Evolutionary conservation across 2,888 invertebrate species (phyloP), one percentile per base, ranked within the genome.

Genomic region (Suillia variegata): DNA sequence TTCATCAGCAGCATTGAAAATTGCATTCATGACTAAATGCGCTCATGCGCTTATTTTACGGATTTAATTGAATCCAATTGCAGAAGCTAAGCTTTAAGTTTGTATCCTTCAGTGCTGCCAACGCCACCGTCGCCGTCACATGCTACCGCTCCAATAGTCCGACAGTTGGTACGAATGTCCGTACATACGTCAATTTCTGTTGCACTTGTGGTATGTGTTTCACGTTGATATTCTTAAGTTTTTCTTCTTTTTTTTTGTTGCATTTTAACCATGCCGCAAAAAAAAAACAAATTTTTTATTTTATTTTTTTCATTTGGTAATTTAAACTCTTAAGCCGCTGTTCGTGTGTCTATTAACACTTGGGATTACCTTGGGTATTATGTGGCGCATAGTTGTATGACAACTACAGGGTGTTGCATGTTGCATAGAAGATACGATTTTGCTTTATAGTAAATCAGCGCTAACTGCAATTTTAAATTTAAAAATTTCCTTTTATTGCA

Each of bases 321-420:
- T 38, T 38, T 13, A 38, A 38, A 38, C 38, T 38, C 15, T 38
- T 38, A 38, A 38, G 38, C 38, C 38, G 38, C n/a, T 38, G 13
- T 38, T 38, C 38, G 38, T 38, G 38, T 38, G 38, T 38, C 15
- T 38, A 38, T 38, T 38, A 38, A 38, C 38, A 38, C 38, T 38
- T 38, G 38, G 38, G 38, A 38, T 38, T 38, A 38, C 15, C 15
- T 38, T 3, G 4, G 38, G 15, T 38, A 38, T 38, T 38, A 5
- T 5, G 38, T 38, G 38, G 38, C 38, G 38, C 38, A 38, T 38
- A 38, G 38, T n/a, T n/a, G 38, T n/a, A 38, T 13, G 4, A 5
- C 38, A n/a, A 8, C 3, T 38, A 38, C 38, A 38, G 38, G 38
- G 38, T 38, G 38, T 31, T 31, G 31, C 12, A 31, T 12, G 12